Conservation (phyloP, 2,888 invertebrate species). For the Frankliniella fusca region DNA sequence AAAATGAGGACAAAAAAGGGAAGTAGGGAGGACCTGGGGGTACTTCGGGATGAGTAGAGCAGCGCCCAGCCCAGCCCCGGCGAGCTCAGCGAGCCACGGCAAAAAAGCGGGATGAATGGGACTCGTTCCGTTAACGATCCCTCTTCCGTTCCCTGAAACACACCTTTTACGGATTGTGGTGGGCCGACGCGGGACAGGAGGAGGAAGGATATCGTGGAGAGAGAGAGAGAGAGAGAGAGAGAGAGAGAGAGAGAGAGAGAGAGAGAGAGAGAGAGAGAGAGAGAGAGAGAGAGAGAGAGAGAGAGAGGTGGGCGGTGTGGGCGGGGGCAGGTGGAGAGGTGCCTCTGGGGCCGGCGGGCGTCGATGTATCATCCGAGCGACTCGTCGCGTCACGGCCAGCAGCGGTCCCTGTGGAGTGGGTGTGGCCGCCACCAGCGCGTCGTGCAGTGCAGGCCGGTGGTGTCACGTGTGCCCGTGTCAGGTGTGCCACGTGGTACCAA, state of each 20-base stretch:
- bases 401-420: background rate
- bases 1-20: too few relatives aligned
- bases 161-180: too few relatives aligned
- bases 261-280: background rate
- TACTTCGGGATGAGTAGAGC: too few relatives aligned
- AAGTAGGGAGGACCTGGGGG: too few relatives aligned
- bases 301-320: background rate
- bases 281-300: background rate
- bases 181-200: too few relatives aligned
- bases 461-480: background rate
- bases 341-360: background rate
- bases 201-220: background rate
- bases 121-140: too few relatives aligned
- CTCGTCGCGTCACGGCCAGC: background rate
- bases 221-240: background rate
- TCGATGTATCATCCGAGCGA: conserved; percentile 3
- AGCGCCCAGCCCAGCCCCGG: too few relatives aligned
- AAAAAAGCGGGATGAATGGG: too few relatives aligned
- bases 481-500: too few relatives aligned
- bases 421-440: background rate
- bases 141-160: too few relatives aligned
- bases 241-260: background rate
- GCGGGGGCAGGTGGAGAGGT: background rate
- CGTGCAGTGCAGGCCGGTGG: background rate
- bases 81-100: too few relatives aligned